Conservation (phyloP, 2,113 vertebrate genomes). For the Hymenochirus boettgeri region DNA sequence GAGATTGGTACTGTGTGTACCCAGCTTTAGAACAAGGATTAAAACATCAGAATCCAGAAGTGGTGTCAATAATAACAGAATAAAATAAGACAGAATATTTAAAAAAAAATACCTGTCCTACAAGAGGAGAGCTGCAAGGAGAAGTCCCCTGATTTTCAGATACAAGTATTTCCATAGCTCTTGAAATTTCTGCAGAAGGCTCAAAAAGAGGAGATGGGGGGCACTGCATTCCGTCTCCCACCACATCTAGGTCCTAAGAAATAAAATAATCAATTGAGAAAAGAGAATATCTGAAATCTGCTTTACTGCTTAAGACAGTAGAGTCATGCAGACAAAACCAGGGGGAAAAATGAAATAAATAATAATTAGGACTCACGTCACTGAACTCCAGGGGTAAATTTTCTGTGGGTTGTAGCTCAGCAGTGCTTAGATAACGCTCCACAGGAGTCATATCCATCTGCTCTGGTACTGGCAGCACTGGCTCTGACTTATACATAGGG, state of each 20-base stretch:
- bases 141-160: conserved; percentile 58
- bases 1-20: too few species aligned
- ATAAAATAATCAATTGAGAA: neutral
- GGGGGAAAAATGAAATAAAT: too few species aligned
- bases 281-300: neutral
- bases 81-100: too few species aligned
- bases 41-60: neutral
- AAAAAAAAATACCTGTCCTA: conserved; percentile 9
- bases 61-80: too few species aligned
- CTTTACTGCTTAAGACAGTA: neutral
- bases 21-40: neutral
- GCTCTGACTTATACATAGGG: conserved; percentile 85
- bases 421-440: conserved; percentile 89
- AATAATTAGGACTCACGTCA: conserved; percentile 80
- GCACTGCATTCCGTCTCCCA: conserved; percentile 86
- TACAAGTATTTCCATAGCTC: conserved; percentile 76
- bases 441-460: conserved; percentile 68
- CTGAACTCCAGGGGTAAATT: conserved; percentile 93
- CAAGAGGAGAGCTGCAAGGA: neutral
- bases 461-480: conserved; percentile 71
- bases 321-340: too few species aligned
- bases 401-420: conserved; percentile 94
- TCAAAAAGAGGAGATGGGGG: conserved; percentile 92
- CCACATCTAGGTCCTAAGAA: conserved; percentile 87
- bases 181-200: conserved; percentile 79